phyloP scores from a whole-genome alignment of 1,140 invertebrate genomes.

The Drosophila albomicans region DNA sequence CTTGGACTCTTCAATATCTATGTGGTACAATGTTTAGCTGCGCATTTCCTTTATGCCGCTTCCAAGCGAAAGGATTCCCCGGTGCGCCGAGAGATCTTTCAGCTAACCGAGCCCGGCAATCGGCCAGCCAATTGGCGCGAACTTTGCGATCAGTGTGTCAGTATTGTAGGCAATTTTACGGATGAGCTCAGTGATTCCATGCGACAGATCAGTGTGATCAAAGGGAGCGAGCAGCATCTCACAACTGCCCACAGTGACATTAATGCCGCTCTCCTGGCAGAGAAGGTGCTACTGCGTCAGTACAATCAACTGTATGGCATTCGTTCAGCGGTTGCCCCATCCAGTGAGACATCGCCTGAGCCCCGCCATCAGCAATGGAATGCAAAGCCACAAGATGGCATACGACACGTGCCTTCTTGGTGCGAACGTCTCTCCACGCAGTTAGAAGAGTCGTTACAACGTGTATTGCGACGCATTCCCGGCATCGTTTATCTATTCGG shows the following conservation, averaged over 20 bases:
- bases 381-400: conserved; percentile 4
- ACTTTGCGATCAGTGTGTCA: conserved; percentile 87
- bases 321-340: conserved; percentile 63
- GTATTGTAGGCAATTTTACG: conserved; percentile 87
- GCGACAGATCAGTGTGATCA: conserved; percentile 78
- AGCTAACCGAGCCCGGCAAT: conserved; percentile 88
- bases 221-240: conserved; percentile 41
- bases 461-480: conserved; percentile 86
- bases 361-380: conserved; percentile 1
- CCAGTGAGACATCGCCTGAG: not conserved
- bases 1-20: conserved; percentile 86
- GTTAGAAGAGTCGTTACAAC: conserved; percentile 58
- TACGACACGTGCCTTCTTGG: conserved; percentile 71
- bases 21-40: conserved; percentile 90
- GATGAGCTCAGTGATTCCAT: conserved; percentile 87
- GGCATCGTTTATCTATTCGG: conserved; percentile 90
- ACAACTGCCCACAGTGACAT: conserved; percentile 25
- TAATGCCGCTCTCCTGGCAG: conserved; percentile 57
- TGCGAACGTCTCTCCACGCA: conserved; percentile 84
- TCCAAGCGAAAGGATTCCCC: conserved; percentile 26
- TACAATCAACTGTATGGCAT: conserved; percentile 85
- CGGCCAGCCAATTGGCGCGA: conserved; percentile 93
- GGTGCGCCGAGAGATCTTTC: conserved; percentile 88
- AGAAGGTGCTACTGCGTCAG: conserved; percentile 75
- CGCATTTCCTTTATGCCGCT: conserved; percentile 88